These are phyloP conservation scores for Heliothis virescens DNA, from an alignment of 1,140 invertebrate species.

Conservation along the genomic window DNA sequence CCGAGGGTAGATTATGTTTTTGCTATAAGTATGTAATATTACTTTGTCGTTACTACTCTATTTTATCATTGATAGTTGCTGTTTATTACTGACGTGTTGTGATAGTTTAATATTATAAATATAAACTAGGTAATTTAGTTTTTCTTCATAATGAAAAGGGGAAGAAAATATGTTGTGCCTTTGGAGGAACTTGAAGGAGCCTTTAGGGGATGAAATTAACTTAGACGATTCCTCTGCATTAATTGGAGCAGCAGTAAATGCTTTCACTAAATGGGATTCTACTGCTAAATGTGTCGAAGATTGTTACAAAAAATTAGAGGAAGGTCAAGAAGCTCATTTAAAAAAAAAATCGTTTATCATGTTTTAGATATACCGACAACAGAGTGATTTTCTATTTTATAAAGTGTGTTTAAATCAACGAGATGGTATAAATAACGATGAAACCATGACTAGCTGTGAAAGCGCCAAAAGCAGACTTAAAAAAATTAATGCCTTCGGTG, in stretches of 20 bases:
- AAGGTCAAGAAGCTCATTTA: not conserved
- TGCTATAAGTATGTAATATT: too few relatives aligned
- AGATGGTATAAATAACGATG: not conserved
- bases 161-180: not conserved
- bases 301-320: not conserved
- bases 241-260: not conserved
- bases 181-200: not conserved
- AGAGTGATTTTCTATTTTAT: not conserved
- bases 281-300: not conserved
- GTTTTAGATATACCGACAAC: not conserved
- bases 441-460: not conserved
- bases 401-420: not conserved
- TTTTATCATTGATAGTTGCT: too few relatives aligned
- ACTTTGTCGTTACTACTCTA: too few relatives aligned
- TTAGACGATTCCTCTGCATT: not conserved
- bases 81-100: too few relatives aligned
- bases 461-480: not conserved
- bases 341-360: not conserved
- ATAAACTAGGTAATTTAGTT: too few relatives aligned
- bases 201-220: not conserved
- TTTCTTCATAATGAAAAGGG: not conserved
- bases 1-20: too few relatives aligned
- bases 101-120: too few relatives aligned
- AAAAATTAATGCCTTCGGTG: not conserved
- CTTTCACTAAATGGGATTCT: not conserved